Evolutionary conservation across 2,888 invertebrate genomes (phyloP), one percentile per base, ranked within the genome.

Genomic region (Aleiodes leptofemur): DNA sequence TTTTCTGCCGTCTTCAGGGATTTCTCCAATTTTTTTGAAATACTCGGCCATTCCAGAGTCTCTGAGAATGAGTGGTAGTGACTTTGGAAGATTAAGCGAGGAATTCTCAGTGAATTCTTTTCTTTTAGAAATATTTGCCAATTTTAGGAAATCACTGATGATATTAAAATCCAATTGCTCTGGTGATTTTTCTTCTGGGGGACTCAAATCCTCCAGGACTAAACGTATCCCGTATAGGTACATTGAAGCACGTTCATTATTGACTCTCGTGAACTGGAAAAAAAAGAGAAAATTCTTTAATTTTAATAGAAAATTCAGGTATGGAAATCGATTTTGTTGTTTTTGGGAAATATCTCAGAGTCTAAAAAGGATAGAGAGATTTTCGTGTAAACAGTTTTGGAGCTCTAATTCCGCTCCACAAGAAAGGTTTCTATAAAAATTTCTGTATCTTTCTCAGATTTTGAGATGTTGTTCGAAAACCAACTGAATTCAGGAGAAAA

Each of bases 191-290:
- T 5, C 55, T 31, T 64, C 83, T 14, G 51, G 14, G 31, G 66
- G 61, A n/a, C 78, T 66, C 77, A 80, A 66, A 51, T 87, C 84
- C 11, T 83, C 83, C 11, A 90, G 76, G 66, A 86, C 82, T 0
- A 90, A 80, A 78, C 83, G 87, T 75, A 90, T 87, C 53, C 90
- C 90, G 76, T 89, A 90, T 34, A 90, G 77, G 89, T 90, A 90
- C 84, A 90, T 85, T 29, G 79, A 66, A 23, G 84, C 75, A 38
- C 84, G 78, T 43, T 77, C 82, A 79, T 82, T 85, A 76, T 86
- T 88, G 14, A 83, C 86, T 78, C 87, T 86, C 51, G 86, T 86
- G 74, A 90, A 90, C 90, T 90, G n/a, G n/a, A 74, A 50, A 86
- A 85, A 23, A 77, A 38, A 69, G 4, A 61, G 55, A 57, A 14